Evolutionary conservation across 2,797 vertebrate species (phyloP), one percentile per base, ranked within the genome.

Genomic region (Morus bassanus): DNA sequence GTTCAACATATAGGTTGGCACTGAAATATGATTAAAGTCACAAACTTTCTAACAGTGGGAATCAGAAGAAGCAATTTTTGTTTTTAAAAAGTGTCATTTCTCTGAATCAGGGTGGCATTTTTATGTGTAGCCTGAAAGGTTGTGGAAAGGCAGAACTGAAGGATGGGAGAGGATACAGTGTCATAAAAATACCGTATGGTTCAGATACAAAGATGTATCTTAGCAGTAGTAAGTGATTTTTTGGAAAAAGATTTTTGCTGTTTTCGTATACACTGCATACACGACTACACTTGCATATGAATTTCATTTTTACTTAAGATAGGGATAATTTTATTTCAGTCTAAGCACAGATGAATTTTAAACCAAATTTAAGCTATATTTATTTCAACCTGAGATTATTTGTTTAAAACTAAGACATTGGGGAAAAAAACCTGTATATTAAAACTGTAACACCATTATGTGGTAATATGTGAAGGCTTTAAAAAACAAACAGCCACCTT

Each of bases 1-100:
- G 37, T 35, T 74, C 45, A 46, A 17, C 0, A 0, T 75, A 13
- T 14, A 60, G n/a, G 11, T 2, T 68, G 39, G 13, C 21, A 48
- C 48, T 68, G 48, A 73, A 45, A 6, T 51, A 60, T 45, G 63
- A 85, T 43, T 76, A 21, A 73, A 85, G 39, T 76, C 63, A 48
- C 51, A 60, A 75, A 64, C 6, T 83, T 64, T 57, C 5, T 53
- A 57, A 27, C 19, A 24, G 24, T 50, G 28, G 39, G 21, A 63
- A 68, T 9, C 12, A 15, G 51, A 77, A 30, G 9, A 33, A 68
- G n/a, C 22, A 61, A 13, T 46, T 68, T 77, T 51, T 23, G 5
- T 9, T 50, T 76, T 80, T 64, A 37, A 31, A 23, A 80, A 37
- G 30, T 46, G 39, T 67, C 11, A 33, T 27, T 10, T 77, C 35